These are phyloP conservation scores for Andricus quercusramuli DNA, from an alignment of 2,888 invertebrate genomes.

Conservation along the genomic window DNA sequence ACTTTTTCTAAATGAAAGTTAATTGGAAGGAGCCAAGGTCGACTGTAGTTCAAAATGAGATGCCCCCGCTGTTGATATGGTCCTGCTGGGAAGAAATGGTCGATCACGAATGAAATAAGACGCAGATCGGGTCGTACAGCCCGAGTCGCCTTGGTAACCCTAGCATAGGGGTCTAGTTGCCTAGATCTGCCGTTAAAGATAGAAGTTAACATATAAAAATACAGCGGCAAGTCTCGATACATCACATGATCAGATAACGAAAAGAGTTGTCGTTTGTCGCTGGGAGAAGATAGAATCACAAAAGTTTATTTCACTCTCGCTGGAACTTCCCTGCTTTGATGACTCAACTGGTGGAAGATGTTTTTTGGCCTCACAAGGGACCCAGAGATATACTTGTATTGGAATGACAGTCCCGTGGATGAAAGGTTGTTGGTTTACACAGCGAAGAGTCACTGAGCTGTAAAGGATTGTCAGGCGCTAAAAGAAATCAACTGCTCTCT, in stretches of 20 bases:
- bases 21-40: not conserved
- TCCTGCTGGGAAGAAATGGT: constrained; percentile 8
- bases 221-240: constrained; percentile 43
- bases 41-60: not conserved
- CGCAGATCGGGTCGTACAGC: constrained; percentile 40
- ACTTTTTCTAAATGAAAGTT: not conserved
- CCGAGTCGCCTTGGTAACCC: constrained; percentile 46
- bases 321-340: constrained; percentile 16
- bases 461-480: constrained; percentile 49
- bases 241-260: constrained; percentile 53
- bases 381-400: not conserved
- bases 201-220: constrained; percentile 48
- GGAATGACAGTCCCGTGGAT: not conserved
- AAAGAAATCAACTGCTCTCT: constrained; percentile 7
- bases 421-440: not conserved
- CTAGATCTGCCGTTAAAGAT: constrained; percentile 48
- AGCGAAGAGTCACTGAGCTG: constrained; percentile 46
- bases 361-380: not conserved
- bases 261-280: constrained; percentile 42
- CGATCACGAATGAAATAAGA: constrained; percentile 47
- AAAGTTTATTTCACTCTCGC: constrained; percentile 16
- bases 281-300: constrained; percentile 31
- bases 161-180: constrained; percentile 50
- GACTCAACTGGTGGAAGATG: constrained; percentile 29
- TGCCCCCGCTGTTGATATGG: not conserved